These are phyloP conservation scores for Agrochola macilenta DNA, from an alignment of 2,888 invertebrate genomes.

Conservation along the genomic window DNA sequence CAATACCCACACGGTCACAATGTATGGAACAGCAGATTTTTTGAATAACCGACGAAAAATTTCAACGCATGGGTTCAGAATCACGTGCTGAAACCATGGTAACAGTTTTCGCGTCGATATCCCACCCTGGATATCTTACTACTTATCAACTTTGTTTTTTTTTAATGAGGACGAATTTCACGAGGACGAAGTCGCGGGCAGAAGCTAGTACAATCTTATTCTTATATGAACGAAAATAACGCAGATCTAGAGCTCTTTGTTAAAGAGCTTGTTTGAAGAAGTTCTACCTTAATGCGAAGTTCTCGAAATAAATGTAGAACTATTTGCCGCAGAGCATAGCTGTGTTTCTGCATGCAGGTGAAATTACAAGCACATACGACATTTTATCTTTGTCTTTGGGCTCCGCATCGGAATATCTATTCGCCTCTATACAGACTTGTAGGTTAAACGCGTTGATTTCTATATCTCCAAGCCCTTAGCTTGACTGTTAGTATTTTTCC, in stretches of 20 bases:
- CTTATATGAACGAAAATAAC: background rate
- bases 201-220: too few species aligned
- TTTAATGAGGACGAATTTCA: too few species aligned
- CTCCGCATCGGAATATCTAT: background rate
- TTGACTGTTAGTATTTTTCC: too few species aligned
- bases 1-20: too few species aligned
- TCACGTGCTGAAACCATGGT: too few species aligned
- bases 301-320: background rate
- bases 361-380: background rate
- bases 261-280: background rate
- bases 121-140: too few species aligned
- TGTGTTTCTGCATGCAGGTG: background rate
- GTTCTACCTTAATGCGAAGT: background rate
- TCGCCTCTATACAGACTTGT: background rate
- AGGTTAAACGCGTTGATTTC: background rate
- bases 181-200: too few species aligned
- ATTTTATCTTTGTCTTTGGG: background rate
- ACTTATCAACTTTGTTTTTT: too few species aligned
- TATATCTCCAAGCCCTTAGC: background rate
- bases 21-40: too few species aligned
- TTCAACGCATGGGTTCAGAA: too few species aligned
- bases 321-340: background rate
- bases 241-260: background rate
- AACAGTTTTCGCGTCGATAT: too few species aligned
- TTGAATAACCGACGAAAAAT: too few species aligned